A percentile compares a stretch with the other conserved stretches of the same genome.
Conservation (phyloP, 2,797 vertebrate genomes). For the Pygocentrus nattereri region DNA sequence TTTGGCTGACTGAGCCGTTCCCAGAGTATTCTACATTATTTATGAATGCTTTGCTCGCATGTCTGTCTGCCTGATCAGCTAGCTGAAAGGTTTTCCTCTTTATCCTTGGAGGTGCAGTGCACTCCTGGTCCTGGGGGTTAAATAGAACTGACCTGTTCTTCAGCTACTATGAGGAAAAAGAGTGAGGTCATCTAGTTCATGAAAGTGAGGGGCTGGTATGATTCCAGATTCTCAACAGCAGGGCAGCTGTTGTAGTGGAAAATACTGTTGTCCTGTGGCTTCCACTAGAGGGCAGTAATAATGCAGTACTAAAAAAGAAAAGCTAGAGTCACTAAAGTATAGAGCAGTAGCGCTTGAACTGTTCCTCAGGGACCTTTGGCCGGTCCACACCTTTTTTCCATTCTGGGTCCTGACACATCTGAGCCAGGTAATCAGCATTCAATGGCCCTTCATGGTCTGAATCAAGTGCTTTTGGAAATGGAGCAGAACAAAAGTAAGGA, state of each 20-base stretch:
- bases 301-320: conserved; percentile 27
- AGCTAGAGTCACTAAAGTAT: not conserved
- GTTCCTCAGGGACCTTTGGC: not conserved
- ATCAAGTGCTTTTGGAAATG: not conserved
- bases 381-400: not conserved
- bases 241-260: not conserved
- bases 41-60: conserved; percentile 50
- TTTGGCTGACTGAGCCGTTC: conserved; percentile 44
- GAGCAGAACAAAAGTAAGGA: not conserved
- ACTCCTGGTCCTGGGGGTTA: conserved; percentile 31
- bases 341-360: not conserved
- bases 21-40: conserved; percentile 55
- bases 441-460: not conserved
- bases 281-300: conserved; percentile 65
- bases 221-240: not conserved
- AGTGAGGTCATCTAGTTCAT: conserved; percentile 32
- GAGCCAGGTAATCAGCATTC: not conserved
- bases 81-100: conserved; percentile 25
- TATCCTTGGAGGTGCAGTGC: conserved; percentile 17
- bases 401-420: not conserved
- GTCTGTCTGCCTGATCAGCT: conserved; percentile 45
- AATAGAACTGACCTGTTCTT: conserved; percentile 45
- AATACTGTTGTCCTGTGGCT: not conserved
- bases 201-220: conserved; percentile 1
- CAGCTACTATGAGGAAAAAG: conserved; percentile 23